Percentiles rank a stretch among this genome's conserved stretches.
These are phyloP conservation scores for Nasonia oneida DNA, from an alignment of 2,888 invertebrate genomes.

Conservation along the genomic window DNA sequence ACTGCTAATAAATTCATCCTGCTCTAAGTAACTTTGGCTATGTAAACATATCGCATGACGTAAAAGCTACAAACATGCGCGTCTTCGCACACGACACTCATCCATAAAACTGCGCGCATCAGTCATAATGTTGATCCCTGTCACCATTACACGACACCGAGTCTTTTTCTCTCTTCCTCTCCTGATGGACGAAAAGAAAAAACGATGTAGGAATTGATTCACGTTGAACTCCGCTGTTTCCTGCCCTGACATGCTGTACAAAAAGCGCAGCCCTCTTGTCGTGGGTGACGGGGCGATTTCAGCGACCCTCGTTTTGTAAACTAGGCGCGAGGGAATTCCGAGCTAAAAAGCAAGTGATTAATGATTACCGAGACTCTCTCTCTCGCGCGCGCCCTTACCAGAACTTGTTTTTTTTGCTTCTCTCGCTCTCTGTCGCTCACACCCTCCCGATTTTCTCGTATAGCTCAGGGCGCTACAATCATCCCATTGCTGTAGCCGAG, in stretches of 20 bases:
- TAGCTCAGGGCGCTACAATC: slow-evolving; percentile 22
- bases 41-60: background rate
- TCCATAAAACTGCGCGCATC: background rate
- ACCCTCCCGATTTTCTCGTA: slow-evolving; percentile 24
- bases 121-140: slow-evolving; percentile 28
- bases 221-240: slow-evolving; percentile 34
- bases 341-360: slow-evolving; percentile 78
- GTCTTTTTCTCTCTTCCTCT: background rate
- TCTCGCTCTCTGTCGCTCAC: slow-evolving; percentile 32
- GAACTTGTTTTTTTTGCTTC: slow-evolving; percentile 21
- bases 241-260: slow-evolving; percentile 28
- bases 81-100: background rate
- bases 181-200: background rate
- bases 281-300: slow-evolving; percentile 75
- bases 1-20: too few relatives aligned
- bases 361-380: slow-evolving; percentile 70
- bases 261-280: slow-evolving; percentile 68
- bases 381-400: background rate
- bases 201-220: slow-evolving; percentile 54
- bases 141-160: slow-evolving; percentile 28
- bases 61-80: background rate
- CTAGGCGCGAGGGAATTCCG: slow-evolving; percentile 77
- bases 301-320: slow-evolving; percentile 76
- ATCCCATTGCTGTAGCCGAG: slow-evolving; percentile 6
- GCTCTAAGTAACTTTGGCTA: too few relatives aligned